Percentiles rank a stretch among this genome's conserved stretches.
Evolutionary conservation across 64 coral and sea anemone species (phyloP).

Genomic region (Montipora cactus): DNA sequence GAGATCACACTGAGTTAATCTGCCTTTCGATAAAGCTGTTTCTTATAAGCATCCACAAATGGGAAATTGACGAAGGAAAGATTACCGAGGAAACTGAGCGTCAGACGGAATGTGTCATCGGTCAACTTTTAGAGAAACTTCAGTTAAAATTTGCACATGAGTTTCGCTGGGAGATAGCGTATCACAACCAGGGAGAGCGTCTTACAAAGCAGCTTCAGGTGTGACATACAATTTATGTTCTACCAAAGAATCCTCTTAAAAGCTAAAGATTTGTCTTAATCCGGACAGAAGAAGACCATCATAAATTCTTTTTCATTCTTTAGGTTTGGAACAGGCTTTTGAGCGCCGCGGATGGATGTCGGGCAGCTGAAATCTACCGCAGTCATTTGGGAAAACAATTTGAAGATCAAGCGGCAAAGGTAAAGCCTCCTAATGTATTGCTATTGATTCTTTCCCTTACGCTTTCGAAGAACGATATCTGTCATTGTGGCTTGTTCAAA

Average conservation of each 20-base stretch:
- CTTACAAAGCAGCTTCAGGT: conserved; percentile 7
- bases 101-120: background rate
- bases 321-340: conserved; percentile 8
- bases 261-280: background rate
- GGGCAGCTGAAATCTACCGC: background rate
- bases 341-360: background rate
- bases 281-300: background rate
- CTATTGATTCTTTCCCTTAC: background rate
- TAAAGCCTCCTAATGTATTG: background rate
- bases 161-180: background rate
- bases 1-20: background rate
- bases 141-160: background rate
- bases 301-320: background rate
- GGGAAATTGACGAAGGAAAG: background rate
- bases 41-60: background rate
- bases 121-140: conserved; percentile 12
- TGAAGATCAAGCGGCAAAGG: background rate
- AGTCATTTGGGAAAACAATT: background rate
- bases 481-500: too few species aligned
- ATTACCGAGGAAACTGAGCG: background rate
- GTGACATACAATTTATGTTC: too few species aligned
- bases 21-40: conserved; percentile 10
- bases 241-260: background rate
- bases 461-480: too few species aligned
- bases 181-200: background rate